Percentiles rank a stretch among this genome's conserved stretches.
These are phyloP conservation scores for Anabacerthia variegaticeps DNA, from an alignment of 2,797 vertebrate genomes.

Conservation along the genomic window DNA sequence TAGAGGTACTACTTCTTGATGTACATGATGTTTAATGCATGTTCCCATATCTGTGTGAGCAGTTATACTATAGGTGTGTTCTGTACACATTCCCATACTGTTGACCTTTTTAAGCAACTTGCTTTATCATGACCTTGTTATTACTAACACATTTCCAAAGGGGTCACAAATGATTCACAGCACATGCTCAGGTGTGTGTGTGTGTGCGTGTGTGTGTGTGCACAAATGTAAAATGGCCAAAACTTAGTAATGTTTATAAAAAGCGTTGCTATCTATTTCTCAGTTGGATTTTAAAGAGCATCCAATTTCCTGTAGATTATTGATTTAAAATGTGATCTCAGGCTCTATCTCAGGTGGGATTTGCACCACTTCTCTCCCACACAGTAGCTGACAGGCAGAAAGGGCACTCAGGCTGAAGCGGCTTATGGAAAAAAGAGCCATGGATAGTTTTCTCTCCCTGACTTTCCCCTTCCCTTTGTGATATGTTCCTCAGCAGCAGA, in stretches of 20 bases:
- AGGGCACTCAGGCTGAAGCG: neutral
- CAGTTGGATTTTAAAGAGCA: neutral
- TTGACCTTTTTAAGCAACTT: neutral
- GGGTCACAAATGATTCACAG: neutral
- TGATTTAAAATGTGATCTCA: neutral
- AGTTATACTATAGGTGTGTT: neutral
- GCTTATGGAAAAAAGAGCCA: neutral
- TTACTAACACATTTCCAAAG: neutral
- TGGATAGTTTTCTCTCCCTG: neutral
- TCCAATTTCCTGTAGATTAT: neutral
- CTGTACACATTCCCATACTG: neutral
- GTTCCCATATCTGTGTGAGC: neutral
- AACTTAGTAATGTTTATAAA: neutral
- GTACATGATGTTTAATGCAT: neutral
- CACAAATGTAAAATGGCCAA: neutral
- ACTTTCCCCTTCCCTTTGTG: neutral
- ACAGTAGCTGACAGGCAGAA: neutral
- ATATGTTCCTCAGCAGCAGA: neutral
- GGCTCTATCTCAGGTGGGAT: neutral
- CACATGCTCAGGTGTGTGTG: neutral
- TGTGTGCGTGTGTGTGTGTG: accelerated
- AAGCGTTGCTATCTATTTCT: neutral
- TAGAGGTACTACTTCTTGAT: neutral
- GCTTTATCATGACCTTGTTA: neutral
- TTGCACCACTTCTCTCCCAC: neutral